phyloP scores from a whole-genome alignment of 2,797 vertebrate genomes.

The Lithobates sylvaticus region DNA sequence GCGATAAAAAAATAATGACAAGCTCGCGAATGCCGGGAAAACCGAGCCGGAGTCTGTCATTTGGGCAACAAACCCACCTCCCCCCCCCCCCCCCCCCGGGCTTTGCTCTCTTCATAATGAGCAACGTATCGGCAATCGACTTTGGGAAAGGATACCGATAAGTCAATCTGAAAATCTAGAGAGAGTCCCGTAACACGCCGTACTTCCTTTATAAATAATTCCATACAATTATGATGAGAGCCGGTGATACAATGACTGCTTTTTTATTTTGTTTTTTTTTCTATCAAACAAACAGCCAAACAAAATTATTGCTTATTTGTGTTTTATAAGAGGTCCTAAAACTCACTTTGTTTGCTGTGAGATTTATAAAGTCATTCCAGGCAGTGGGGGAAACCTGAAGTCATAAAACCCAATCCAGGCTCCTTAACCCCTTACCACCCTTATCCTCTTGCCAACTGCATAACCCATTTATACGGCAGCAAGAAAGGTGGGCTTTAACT shows the following conservation, averaged over 20 bases:
- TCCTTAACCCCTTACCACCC: too few relatives aligned
- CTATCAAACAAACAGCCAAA: not conserved
- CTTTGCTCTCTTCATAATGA: conserved; percentile 71
- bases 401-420: too few relatives aligned
- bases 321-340: not conserved
- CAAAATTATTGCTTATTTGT: not conserved
- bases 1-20: conserved; percentile 75
- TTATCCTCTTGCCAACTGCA: too few relatives aligned
- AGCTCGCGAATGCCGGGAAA: conserved; percentile 66
- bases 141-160: conserved; percentile 73
- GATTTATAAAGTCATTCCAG: too few relatives aligned
- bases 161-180: conserved; percentile 63
- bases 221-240: conserved; percentile 61
- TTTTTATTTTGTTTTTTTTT: not conserved
- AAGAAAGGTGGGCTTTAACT: too few relatives aligned
- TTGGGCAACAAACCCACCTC: conserved; percentile 57
- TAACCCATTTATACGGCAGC: too few relatives aligned
- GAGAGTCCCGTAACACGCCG: conserved; percentile 14
- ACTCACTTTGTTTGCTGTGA: too few relatives aligned
- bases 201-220: conserved; percentile 60
- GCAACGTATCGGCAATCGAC: conserved; percentile 68
- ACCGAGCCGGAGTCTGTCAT: conserved; percentile 66
- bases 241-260: conserved; percentile 30
- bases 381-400: too few relatives aligned
- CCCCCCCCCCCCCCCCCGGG: not conserved